A percentile compares a stretch with the other conserved stretches of the same genome.
These are phyloP conservation scores for Varanus komodoensis DNA, from an alignment of 2,113 vertebrate species.

Conservation along the genomic window DNA sequence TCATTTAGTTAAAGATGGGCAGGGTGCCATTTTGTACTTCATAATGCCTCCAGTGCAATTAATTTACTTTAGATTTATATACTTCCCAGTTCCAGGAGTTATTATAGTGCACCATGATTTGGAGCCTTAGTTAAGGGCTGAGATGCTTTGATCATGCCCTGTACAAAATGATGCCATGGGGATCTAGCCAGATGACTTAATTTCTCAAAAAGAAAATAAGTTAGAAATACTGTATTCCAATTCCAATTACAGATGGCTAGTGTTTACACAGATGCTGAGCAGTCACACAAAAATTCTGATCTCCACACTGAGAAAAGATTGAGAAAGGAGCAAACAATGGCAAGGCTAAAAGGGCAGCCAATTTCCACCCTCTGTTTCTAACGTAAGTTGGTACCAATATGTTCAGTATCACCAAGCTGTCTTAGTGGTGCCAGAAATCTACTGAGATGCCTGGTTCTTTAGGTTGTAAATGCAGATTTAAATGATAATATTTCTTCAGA, in stretches of 20 bases:
- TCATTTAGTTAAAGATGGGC: background rate
- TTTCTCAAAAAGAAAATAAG: rapidly evolving
- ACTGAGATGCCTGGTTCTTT: slow-evolving; percentile 52
- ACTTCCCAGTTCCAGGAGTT: background rate
- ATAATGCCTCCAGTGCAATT: background rate
- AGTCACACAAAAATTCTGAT: background rate
- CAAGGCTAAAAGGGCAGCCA: slow-evolving; percentile 3
- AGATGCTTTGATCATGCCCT: slow-evolving; percentile 7
- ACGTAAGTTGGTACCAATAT: slow-evolving; percentile 4
- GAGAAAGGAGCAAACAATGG: slow-evolving; percentile 30
- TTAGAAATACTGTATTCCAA: slow-evolving; percentile 4
- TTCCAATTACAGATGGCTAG: background rate
- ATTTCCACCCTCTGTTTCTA: background rate
- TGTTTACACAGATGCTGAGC: background rate
- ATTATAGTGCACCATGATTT: background rate
- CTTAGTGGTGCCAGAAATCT: slow-evolving; percentile 56
- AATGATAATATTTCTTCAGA: background rate
- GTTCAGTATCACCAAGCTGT: slow-evolving; percentile 60
- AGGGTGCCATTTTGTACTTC: background rate
- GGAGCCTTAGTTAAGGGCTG: background rate
- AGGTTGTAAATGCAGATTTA: slow-evolving; percentile 44
- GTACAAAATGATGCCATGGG: background rate
- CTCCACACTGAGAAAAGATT: background rate
- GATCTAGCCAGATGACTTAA: background rate
- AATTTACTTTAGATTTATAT: slow-evolving; percentile 11